Conservation (phyloP, 2,797 vertebrate species). For the Onychomys arenicola region DNA sequence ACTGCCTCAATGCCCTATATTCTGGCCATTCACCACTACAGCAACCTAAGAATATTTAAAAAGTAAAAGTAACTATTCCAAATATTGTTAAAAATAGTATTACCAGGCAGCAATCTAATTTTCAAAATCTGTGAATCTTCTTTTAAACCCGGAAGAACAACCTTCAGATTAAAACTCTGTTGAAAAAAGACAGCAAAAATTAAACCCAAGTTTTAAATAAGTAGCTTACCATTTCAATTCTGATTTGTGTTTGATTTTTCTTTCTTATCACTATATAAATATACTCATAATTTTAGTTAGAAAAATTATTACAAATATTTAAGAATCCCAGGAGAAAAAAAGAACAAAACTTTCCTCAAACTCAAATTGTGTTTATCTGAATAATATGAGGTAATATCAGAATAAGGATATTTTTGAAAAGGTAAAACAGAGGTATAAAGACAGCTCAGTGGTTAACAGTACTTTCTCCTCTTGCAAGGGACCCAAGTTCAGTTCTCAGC, state of each 20-base stretch:
- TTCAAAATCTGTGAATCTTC: constrained; percentile 88
- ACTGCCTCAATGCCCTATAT: neutral
- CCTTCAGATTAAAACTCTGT: constrained; percentile 91
- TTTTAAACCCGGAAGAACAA: constrained; percentile 91
- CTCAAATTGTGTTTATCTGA: neutral
- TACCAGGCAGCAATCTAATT: constrained; percentile 92
- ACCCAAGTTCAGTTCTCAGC: neutral
- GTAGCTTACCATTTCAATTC: constrained; percentile 48
- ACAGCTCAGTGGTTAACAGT: neutral
- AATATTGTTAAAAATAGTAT: constrained; percentile 72
- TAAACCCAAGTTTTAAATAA: constrained; percentile 63
- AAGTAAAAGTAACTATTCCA: constrained; percentile 58
- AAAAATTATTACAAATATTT: neutral
- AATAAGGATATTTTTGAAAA: neutral
- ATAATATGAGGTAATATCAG: constrained; percentile 19
- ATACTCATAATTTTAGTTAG: constrained; percentile 28
- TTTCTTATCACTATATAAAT: constrained; percentile 52
- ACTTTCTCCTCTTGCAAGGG: neutral
- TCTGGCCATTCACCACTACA: neutral
- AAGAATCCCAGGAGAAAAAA: neutral
- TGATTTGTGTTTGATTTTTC: constrained; percentile 29
- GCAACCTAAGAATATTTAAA: neutral
- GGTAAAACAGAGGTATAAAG: neutral
- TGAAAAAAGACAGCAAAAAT: constrained; percentile 74
- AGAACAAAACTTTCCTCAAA: constrained; percentile 1